Percentiles rank a stretch among this genome's conserved stretches.
phyloP scores from a whole-genome alignment of 2,797 vertebrate genomes.

The Sebastes diploproa region DNA sequence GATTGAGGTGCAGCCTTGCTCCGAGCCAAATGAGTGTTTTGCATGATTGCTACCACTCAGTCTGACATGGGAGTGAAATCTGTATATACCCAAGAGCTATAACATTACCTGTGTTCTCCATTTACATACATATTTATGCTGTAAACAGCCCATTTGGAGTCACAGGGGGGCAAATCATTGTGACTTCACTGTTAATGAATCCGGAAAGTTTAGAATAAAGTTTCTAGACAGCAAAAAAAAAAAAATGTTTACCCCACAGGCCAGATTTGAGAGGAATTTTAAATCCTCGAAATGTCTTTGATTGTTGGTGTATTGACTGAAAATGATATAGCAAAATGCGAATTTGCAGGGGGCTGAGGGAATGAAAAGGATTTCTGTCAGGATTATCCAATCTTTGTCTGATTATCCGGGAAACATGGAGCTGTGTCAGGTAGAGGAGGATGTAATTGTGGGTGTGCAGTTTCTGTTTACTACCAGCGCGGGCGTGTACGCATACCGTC shows the following conservation, averaged over 20 bases:
- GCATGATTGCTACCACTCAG: conserved; percentile 62
- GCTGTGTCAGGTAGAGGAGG: conserved; percentile 70
- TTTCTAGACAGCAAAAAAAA: conserved; percentile 38
- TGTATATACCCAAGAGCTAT: conserved; percentile 49
- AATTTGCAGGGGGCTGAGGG: conserved; percentile 65
- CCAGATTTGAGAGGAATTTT: conserved; percentile 51
- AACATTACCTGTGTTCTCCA: conserved; percentile 52
- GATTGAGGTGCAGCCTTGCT: conserved; percentile 53
- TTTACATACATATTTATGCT: conserved; percentile 62
- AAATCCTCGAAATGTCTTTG: conserved; percentile 64
- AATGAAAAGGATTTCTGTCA: conserved; percentile 77
- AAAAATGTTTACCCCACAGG: conserved; percentile 58
- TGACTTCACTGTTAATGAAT: conserved; percentile 51
- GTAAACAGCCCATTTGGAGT: conserved; percentile 24
- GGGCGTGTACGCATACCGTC: conserved; percentile 11
- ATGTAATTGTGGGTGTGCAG: conserved; percentile 70
- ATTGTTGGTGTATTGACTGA: conserved; percentile 68
- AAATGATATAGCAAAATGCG: conserved; percentile 73
- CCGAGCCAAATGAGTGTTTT: conserved; percentile 48
- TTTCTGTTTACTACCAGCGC: conserved; percentile 69
- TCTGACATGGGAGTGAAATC: conserved; percentile 46
- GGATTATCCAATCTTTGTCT: conserved; percentile 77
- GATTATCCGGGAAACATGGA: conserved; percentile 75
- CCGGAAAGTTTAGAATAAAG: conserved; percentile 60
- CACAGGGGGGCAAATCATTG: conserved; percentile 32